Conservation (phyloP, 2,888 invertebrate species). For the Phaonia tiefii region DNA sequence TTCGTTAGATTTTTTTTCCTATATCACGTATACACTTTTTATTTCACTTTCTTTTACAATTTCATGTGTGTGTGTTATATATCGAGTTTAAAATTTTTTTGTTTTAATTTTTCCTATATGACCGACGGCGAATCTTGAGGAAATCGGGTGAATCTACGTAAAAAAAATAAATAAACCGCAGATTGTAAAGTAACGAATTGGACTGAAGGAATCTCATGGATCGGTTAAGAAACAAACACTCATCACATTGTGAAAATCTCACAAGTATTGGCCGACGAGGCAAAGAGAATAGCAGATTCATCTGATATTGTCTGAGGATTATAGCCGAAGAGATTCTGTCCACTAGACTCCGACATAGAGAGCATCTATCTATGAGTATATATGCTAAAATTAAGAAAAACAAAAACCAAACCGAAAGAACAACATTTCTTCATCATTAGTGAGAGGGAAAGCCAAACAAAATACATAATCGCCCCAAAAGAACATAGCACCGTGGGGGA, state of each 20-base stretch:
- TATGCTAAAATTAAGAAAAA: constrained; percentile 6
- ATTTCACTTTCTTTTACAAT: too few species aligned
- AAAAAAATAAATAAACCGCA: constrained; percentile 39
- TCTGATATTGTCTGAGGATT: not conserved
- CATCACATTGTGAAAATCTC: constrained; percentile 24
- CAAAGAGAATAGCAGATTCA: not conserved
- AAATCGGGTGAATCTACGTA: not conserved
- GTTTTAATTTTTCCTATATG: too few species aligned
- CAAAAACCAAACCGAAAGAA: not conserved
- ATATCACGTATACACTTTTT: too few species aligned
- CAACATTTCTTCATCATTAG: not conserved
- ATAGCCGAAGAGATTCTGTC: not conserved
- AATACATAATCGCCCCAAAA: not conserved
- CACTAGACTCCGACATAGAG: not conserved
- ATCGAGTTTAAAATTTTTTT: too few species aligned
- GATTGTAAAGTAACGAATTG: constrained; percentile 50
- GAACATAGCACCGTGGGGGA: too few species aligned
- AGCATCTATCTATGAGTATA: not conserved
- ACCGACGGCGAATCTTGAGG: constrained; percentile 1
- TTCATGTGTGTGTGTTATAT: too few species aligned
- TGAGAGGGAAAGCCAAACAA: not conserved
- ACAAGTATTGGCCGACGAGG: constrained; percentile 2
- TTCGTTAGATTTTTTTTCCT: too few species aligned
- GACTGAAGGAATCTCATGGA: constrained; percentile 47
- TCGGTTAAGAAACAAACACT: constrained; percentile 13